Base-by-base conservation (phyloP, 2,113 vertebrate species). In the Microtus richardsoni region DNA sequence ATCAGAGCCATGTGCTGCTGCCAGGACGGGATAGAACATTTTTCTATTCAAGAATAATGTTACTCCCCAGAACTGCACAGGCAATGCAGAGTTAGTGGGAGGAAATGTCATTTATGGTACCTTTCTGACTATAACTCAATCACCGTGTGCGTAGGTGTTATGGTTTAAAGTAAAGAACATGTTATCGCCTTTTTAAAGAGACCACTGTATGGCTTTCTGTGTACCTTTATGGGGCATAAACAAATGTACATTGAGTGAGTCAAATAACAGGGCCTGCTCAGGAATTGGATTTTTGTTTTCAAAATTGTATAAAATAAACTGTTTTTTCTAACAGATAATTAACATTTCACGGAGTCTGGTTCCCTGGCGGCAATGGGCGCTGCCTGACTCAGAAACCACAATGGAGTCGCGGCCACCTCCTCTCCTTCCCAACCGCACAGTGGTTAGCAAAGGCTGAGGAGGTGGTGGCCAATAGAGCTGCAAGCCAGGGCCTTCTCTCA, bases 31-130 rank as follows among this genome's bases (percentile, higher is more conserved):
- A 96, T 91, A 92, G 96, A 95, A 94, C 66, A 47, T 1, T 94
- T 97, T 94, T 91, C 66, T 49, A 89, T 22, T 66, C 36, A 96
- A 93, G 97, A 73, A 97, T 94, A 97, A 91, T 82, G 86, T 66
- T 88, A 36, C 97, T 97, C 97, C 88, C 97, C 88, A 97, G 97
- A 96, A 33, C 16, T 13, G 86, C 74, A 22, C 89, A 96, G 95
- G 93, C 97, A 92, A 95, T 90, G 94, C 78, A 91, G 97, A 97
- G 94, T 97, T 96, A 95, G 94, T 47, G 80, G 97, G 97, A 96
- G 98, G 96, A 97, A 83, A 0, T 36, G 95, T 89, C 98, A 89
- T 58, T 79, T 30, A 0, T 22, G 95, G 87, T 93, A 39, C 68
- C 68, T 96, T 98, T 97, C 80, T 94, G 93, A 92, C 86, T 96